phyloP scores from a whole-genome alignment of 1,140 invertebrate species.

The Alviniconcha marisindica region DNA sequence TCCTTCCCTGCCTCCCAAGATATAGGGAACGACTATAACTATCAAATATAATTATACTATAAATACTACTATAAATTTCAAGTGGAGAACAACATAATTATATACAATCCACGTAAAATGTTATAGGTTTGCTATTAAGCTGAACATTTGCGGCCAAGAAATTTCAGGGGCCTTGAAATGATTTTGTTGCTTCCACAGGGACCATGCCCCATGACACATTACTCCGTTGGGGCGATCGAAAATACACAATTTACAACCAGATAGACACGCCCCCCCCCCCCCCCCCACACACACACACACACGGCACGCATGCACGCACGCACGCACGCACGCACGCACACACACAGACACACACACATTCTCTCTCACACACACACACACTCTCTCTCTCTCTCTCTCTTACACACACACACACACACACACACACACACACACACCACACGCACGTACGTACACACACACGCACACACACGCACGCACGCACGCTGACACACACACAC shows the following conservation, averaged over 20 bases:
- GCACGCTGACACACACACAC: too few species aligned
- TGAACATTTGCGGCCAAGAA: not conserved
- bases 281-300: too few species aligned
- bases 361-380: too few species aligned
- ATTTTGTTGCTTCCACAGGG: constrained; percentile 81
- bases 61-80: too few species aligned
- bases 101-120: too few species aligned
- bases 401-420: too few species aligned
- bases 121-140: not conserved
- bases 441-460: not conserved
- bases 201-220: constrained; percentile 87
- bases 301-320: not conserved
- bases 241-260: constrained; percentile 72
- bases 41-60: too few species aligned
- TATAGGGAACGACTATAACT: too few species aligned
- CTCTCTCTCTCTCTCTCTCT: too few species aligned
- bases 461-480: not conserved
- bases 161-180: not conserved
- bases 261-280: constrained; percentile 33
- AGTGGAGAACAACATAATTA: too few species aligned
- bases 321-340: not conserved
- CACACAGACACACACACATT: not conserved
- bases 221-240: constrained; percentile 84
- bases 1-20: too few species aligned
- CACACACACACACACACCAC: not conserved